phyloP scores from a whole-genome alignment of 2,113 vertebrate genomes.

The Ia io region DNA sequence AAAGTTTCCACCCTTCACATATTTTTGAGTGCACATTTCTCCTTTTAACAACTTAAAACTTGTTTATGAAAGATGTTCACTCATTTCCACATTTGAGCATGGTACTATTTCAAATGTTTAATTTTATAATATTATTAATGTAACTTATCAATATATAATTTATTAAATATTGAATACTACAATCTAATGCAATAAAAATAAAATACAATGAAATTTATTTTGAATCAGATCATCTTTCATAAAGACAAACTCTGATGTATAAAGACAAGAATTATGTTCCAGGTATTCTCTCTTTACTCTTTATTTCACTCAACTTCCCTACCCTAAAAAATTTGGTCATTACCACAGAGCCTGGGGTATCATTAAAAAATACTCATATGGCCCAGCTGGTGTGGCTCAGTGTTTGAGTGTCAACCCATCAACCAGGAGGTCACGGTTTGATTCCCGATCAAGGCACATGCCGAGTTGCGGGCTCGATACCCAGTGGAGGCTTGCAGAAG shows the following conservation, averaged over 20 bases:
- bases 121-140: not conserved
- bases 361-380: not conserved
- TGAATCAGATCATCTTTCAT: not conserved
- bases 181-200: not conserved
- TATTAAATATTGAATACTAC: not conserved
- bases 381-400: too few species aligned
- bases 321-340: not conserved
- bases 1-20: not conserved
- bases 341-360: not conserved
- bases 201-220: not conserved
- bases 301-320: not conserved
- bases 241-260: not conserved
- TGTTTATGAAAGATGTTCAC: not conserved
- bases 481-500: too few species aligned
- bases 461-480: too few species aligned
- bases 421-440: too few species aligned
- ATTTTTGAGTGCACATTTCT: not conserved
- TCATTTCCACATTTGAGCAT: not conserved
- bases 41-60: not conserved
- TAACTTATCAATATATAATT: not conserved
- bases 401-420: too few species aligned
- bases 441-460: too few species aligned
- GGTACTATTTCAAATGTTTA: not conserved
- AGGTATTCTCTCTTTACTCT: not conserved
- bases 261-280: slow-evolving; percentile 2